Percentiles rank a stretch among this genome's conserved stretches.
Conservation (phyloP, 2,113 vertebrate genomes). For the Chrysochloris asiatica region DNA sequence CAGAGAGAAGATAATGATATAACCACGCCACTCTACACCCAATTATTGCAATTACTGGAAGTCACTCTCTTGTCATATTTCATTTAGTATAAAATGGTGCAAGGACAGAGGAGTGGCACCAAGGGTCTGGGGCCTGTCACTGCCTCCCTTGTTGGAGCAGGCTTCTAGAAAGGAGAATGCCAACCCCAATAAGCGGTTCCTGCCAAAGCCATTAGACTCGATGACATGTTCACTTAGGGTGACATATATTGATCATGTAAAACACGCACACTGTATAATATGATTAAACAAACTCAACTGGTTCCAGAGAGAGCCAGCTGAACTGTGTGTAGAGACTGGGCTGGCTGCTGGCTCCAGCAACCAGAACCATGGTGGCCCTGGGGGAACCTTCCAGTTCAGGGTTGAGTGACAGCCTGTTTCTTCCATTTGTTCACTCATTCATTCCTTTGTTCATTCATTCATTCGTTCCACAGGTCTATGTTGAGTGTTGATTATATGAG, state of each 20-base stretch:
- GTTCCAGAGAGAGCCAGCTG: constrained; percentile 40
- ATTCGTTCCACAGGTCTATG: not conserved
- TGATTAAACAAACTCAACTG: constrained; percentile 49
- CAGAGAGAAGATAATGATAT: constrained; percentile 80
- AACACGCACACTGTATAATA: constrained; percentile 44
- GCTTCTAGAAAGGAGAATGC: constrained; percentile 72
- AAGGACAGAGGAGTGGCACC: constrained; percentile 70
- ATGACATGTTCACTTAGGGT: constrained; percentile 70
- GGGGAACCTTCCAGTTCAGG: not conserved
- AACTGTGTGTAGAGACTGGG: not conserved
- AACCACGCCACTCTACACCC: constrained; percentile 81
- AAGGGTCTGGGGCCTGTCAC: constrained; percentile 51
- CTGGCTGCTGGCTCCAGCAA: not conserved
- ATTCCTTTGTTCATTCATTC: not conserved
- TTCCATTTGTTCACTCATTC: not conserved
- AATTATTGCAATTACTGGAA: constrained; percentile 83
- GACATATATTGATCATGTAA: constrained; percentile 67
- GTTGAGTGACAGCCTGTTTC: not conserved
- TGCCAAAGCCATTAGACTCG: constrained; percentile 71
- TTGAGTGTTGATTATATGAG: not conserved
- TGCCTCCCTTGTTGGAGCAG: constrained; percentile 36
- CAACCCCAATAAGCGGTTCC: constrained; percentile 58
- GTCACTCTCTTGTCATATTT: constrained; percentile 83
- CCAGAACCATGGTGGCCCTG: not conserved
- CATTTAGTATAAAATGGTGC: constrained; percentile 79